Percentiles rank a stretch among this genome's conserved stretches.
These are phyloP conservation scores for Elegia similella DNA, from an alignment of 2,888 invertebrate species.

Conservation along the genomic window DNA sequence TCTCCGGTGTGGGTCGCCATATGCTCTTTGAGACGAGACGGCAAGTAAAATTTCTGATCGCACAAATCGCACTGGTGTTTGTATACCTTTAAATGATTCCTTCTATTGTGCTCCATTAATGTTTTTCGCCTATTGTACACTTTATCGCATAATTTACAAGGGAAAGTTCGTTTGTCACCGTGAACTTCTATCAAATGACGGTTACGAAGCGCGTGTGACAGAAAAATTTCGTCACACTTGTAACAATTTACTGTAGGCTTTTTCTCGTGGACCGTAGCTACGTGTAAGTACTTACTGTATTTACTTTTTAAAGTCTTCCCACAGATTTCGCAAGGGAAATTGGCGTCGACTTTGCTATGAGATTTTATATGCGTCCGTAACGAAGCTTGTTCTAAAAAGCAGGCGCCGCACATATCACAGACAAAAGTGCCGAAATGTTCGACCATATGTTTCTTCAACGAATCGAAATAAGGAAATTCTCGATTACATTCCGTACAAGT, in stretches of 20 bases:
- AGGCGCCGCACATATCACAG: slow-evolving; percentile 68
- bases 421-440: slow-evolving; percentile 67
- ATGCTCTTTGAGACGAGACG: slow-evolving; percentile 64
- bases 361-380: slow-evolving; percentile 61
- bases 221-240: slow-evolving; percentile 63
- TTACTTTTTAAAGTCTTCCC: slow-evolving; percentile 69
- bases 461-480: slow-evolving; percentile 61
- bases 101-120: slow-evolving; percentile 59
- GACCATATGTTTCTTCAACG: slow-evolving; percentile 66
- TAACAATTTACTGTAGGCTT: slow-evolving; percentile 66
- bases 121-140: slow-evolving; percentile 68
- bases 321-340: slow-evolving; percentile 71
- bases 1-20: slow-evolving; percentile 71
- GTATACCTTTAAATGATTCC: slow-evolving; percentile 63
- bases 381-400: slow-evolving; percentile 72
- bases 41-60: slow-evolving; percentile 74
- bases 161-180: slow-evolving; percentile 56
- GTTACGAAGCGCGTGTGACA: slow-evolving; percentile 59
- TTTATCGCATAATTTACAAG: slow-evolving; percentile 63
- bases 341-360: slow-evolving; percentile 62
- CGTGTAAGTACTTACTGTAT: slow-evolving; percentile 61
- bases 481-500: slow-evolving; percentile 59
- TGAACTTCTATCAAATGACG: slow-evolving; percentile 65
- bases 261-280: slow-evolving; percentile 58
- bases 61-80: slow-evolving; percentile 78